phyloP scores from a whole-genome alignment of 2,888 invertebrate species.

The Agrotis exclamationis region DNA sequence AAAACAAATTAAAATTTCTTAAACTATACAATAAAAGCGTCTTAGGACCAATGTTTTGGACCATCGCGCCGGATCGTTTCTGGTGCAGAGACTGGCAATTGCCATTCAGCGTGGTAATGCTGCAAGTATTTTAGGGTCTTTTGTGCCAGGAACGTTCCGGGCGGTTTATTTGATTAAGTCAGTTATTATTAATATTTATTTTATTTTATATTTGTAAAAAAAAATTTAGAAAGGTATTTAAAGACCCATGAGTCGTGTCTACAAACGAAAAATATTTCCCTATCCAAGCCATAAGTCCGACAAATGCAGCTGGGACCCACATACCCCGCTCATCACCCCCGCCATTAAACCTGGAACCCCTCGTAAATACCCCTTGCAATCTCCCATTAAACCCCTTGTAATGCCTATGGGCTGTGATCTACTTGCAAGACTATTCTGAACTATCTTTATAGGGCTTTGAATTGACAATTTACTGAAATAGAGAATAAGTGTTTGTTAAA shows the following conservation, averaged over 20 bases:
- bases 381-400: conserved; percentile 27
- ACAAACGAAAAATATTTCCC: conserved; percentile 4
- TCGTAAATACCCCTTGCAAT: conserved; percentile 35
- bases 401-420: conserved; percentile 32
- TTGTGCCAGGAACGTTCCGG: too few relatives aligned
- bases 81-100: too few relatives aligned
- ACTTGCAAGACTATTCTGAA: conserved; percentile 29
- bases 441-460: conserved; percentile 35
- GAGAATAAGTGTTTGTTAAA: not conserved
- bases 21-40: too few relatives aligned
- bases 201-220: too few relatives aligned
- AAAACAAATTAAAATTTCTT: too few relatives aligned
- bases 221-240: not conserved
- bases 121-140: too few relatives aligned
- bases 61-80: too few relatives aligned
- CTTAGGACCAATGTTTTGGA: too few relatives aligned
- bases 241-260: not conserved
- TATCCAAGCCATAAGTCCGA: not conserved
- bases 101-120: too few relatives aligned
- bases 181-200: too few relatives aligned
- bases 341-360: conserved; percentile 34
- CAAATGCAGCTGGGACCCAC: conserved; percentile 30
- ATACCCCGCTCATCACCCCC: conserved; percentile 14
- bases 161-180: too few relatives aligned
- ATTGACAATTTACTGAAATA: conserved; percentile 41